Base-by-base conservation (phyloP, 2,113 vertebrate genomes). In the Trogon surrucura region DNA sequence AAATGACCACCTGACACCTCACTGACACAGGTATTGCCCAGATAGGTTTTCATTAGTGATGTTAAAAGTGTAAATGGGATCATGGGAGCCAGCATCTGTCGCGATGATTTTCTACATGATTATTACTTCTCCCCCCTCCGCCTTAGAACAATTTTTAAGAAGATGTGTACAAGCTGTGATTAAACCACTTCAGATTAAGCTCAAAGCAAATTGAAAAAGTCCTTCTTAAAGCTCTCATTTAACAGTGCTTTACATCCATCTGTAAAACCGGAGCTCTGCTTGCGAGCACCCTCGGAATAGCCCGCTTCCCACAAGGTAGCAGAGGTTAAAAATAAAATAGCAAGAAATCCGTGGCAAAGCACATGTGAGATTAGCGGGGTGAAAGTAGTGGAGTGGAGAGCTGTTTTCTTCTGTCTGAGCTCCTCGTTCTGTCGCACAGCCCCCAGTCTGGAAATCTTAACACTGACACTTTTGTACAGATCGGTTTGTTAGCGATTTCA, bases 21-120 rank as follows among this genome's bases (percentile, higher is more conserved):
- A 64, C 96, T 97, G 91, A 97, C 98, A 98, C 99, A 99, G 99
- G 99, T 99, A 99, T 94, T 98, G 97, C 95, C 97, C 98, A 96
- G 98, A 98, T 98, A 98, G 97, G 91, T 97, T 98, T 98, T 98
- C 98, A 96, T 97, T 97, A 96, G 97, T 97, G 98, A 97, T 96
- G 97, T 96, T 98, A 97, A 97, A 96, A 97, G 97, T 95, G 93
- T 98, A 96, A 94, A 96, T 94, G 97, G 95, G 91, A 98, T 97
- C 98, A 97, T 96, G 97, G 98, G 98, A 98, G 97, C 97, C 95
- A 95, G 91, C 98, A 99, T 98, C 98, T 99, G 98, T 98, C 91
- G 47, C 75, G 75, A 96, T 96, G 98, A 98, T 98, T 98, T 97
- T 98, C 97, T 98, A 98, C 91, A 95, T 81, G 96, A 97, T 96